Evolutionary conservation across 64 coral and sea anemone genomes (phyloP).

Genomic region (Montipora efflorescens): DNA sequence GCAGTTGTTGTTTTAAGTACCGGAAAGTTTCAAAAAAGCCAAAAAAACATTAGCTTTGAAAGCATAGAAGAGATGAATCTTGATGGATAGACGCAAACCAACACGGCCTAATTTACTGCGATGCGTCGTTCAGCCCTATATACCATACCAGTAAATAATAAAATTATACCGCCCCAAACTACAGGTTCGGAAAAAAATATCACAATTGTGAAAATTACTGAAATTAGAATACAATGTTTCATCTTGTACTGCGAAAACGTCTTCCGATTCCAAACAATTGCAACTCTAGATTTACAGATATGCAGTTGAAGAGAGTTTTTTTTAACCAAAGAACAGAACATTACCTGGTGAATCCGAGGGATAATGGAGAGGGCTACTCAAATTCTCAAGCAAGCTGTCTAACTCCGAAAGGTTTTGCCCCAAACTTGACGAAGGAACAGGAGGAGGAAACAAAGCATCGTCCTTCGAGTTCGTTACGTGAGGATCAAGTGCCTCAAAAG

Average conservation of each 20-base stretch:
- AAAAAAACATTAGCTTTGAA: background rate
- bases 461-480: slow-evolving; percentile 35
- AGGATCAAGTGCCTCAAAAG: slow-evolving; percentile 80
- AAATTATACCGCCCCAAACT: background rate
- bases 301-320: background rate
- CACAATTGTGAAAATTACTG: background rate
- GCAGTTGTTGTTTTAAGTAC: background rate
- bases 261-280: too few species aligned
- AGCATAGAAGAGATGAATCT: background rate
- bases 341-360: slow-evolving; percentile 47
- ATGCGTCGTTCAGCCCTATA: background rate
- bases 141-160: background rate
- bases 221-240: too few species aligned
- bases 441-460: slow-evolving; percentile 61
- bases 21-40: background rate
- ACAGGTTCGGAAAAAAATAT: background rate
- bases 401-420: slow-evolving; percentile 82
- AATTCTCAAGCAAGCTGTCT: slow-evolving; percentile 80
- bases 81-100: too few species aligned
- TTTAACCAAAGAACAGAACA: background rate
- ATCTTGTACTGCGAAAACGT: too few species aligned
- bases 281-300: too few species aligned
- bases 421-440: slow-evolving; percentile 74
- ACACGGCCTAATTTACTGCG: too few species aligned
- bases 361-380: slow-evolving; percentile 63